These are phyloP conservation scores for Orycteropus afer DNA, from an alignment of 2,113 vertebrate species.

Conservation along the genomic window DNA sequence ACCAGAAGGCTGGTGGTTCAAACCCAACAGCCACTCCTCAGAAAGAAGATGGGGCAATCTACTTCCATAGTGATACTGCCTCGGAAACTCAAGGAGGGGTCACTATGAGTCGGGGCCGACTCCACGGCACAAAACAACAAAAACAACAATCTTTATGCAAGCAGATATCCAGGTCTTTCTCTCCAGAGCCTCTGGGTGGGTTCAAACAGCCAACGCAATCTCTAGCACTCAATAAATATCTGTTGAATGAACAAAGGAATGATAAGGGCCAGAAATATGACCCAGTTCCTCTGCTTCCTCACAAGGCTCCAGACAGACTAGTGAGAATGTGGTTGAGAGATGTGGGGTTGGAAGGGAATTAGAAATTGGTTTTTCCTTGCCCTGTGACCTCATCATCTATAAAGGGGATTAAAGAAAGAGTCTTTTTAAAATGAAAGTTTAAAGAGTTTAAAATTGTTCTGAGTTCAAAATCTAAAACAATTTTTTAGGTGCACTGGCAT, in stretches of 20 bases:
- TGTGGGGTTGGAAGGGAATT: not conserved
- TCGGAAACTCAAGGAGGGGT: no score
- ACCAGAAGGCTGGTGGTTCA: no score
- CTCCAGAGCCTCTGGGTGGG: not conserved
- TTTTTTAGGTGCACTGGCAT: not conserved
- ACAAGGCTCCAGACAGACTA: not conserved
- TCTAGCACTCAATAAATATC: accelerated
- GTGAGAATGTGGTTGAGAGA: not conserved
- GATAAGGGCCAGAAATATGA: not conserved
- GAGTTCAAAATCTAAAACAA: constrained; percentile 19
- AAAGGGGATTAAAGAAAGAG: constrained; percentile 43
- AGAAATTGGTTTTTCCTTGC: constrained; percentile 38
- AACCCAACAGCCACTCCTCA: no score
- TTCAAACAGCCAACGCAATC: not conserved
- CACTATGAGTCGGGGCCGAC: no score
- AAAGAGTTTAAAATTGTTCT: constrained; percentile 32
- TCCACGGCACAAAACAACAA: no score
- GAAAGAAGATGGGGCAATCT: no score
- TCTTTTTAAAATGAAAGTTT: constrained; percentile 33
- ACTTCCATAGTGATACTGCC: no score
- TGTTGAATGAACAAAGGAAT: not conserved
- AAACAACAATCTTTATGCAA: not conserved
- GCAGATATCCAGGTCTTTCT: not conserved
- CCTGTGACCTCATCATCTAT: not conserved
- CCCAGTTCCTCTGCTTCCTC: not conserved